Percentiles rank a stretch among this genome's conserved stretches.
These are phyloP conservation scores for Galagoides demidoff DNA, from an alignment of 2,797 vertebrate genomes.

Conservation along the genomic window DNA sequence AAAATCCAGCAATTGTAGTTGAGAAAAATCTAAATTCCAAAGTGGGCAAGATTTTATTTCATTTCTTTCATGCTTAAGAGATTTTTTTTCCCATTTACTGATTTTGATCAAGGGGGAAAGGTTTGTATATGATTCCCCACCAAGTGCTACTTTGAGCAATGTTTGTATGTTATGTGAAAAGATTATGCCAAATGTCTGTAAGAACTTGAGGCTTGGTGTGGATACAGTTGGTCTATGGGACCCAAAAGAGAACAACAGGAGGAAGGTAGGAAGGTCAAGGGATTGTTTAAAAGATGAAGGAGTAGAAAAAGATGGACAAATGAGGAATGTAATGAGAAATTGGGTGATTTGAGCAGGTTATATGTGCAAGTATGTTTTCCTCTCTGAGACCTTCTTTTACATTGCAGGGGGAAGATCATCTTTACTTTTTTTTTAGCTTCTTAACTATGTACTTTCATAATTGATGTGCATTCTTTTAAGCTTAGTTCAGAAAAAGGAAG, in stretches of 20 bases:
- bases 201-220: slow-evolving; percentile 7
- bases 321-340: slow-evolving; percentile 46
- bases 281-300: slow-evolving; percentile 43
- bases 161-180: slow-evolving; percentile 68
- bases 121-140: slow-evolving; percentile 65
- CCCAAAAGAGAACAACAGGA: slow-evolving; percentile 46
- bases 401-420: not conserved
- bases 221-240: not conserved
- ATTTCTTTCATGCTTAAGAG: slow-evolving; percentile 48
- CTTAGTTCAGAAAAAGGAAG: slow-evolving; percentile 37
- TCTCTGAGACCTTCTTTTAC: slow-evolving; percentile 40
- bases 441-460: not conserved
- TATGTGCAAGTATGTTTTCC: slow-evolving; percentile 45
- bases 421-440: slow-evolving; percentile 55
- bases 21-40: slow-evolving; percentile 69
- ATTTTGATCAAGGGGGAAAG: slow-evolving; percentile 53
- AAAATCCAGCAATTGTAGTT: slow-evolving; percentile 68
- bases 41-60: slow-evolving; percentile 73
- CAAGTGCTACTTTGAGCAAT: slow-evolving; percentile 42
- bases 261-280: not conserved
- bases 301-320: slow-evolving; percentile 7
- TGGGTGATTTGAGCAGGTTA: not conserved
- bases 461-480: not conserved
- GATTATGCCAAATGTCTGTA: slow-evolving; percentile 62
- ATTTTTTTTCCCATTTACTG: not conserved